Conservation (phyloP, 2,797 vertebrate genomes). For the Tenualosa ilisha region DNA sequence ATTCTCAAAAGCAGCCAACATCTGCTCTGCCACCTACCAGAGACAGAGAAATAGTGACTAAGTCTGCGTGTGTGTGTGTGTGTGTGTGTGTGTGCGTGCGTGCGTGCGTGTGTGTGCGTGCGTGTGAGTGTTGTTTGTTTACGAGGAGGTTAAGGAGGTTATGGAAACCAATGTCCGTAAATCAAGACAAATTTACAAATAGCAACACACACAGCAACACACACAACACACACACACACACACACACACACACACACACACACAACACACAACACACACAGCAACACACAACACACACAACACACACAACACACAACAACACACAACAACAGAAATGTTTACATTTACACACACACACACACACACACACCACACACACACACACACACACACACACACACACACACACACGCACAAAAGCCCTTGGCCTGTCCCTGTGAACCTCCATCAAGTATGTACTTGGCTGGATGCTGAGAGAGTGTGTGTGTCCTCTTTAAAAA, state of each 20-base stretch:
- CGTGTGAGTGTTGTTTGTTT: conserved; percentile 17
- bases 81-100: conserved; percentile 1
- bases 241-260: neutral
- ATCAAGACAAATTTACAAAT: conserved; percentile 26
- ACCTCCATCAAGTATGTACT: too few species aligned
- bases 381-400: too few species aligned
- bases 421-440: neutral
- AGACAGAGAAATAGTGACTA: conserved; percentile 31
- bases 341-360: neutral
- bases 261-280: neutral
- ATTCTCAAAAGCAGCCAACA: conserved; percentile 96
- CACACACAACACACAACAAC: neutral
- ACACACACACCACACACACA: too few species aligned
- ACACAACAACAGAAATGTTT: neutral
- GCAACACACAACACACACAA: neutral
- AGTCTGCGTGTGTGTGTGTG: neutral
- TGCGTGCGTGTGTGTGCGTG: conserved; percentile 12
- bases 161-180: conserved; percentile 25
- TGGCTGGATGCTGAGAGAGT: too few species aligned
- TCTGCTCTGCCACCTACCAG: conserved; percentile 75
- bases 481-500: neutral
- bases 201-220: neutral
- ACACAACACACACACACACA: neutral
- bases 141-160: conserved; percentile 25
- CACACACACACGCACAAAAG: neutral